Base-by-base conservation (phyloP, 2,113 vertebrate species). In the Platanista minor region DNA sequence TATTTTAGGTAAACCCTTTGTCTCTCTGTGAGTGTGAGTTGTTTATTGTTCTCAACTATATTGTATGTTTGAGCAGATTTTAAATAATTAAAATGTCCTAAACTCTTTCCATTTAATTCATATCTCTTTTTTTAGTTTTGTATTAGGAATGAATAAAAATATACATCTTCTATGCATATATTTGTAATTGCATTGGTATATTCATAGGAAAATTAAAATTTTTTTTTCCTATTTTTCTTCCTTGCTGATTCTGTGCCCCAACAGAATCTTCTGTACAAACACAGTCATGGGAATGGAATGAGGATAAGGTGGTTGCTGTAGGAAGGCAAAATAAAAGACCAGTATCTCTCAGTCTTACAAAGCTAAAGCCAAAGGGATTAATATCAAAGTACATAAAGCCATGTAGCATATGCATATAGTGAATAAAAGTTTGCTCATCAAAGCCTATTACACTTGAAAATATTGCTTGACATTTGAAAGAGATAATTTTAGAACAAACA, bases 1-100 rank as follows among this genome's bases (percentile, higher is more conserved):
- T 97, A 94, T 98, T 98, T 98, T 97, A 97, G 94, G 80, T 94
- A 95, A 96, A 61, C 66, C n/a, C 31, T 91, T 97, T 96, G 46
- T 94, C 54, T 95, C 93, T 96, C 62, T 96, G 69, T 89, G 86
- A 94, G 57, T 96, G 69, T 89, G 86, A 94, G 57, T 83, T 97
- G 80, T 90, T 97, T 97, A 93, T 96, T 98, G 41, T 95, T 94
- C 71, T 94, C 39, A 94, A 95, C 52, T 93, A 87, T 87, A 85
- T 75, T 86, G 8, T 43, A 52, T 91, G 41, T 94, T 96, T 71
- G 43, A 88, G 17, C 77, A 94, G 33, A 77, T 82, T 87, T 96
- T 95, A 86, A 87, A n/a, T 88, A 95, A 94, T 91, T 88, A 67
- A 96, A 84, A 87, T 52, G 61, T 54, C 17, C 52, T 17, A 97